phyloP scores from a whole-genome alignment of 2,113 vertebrate species.

The Nycticorax nycticorax region DNA sequence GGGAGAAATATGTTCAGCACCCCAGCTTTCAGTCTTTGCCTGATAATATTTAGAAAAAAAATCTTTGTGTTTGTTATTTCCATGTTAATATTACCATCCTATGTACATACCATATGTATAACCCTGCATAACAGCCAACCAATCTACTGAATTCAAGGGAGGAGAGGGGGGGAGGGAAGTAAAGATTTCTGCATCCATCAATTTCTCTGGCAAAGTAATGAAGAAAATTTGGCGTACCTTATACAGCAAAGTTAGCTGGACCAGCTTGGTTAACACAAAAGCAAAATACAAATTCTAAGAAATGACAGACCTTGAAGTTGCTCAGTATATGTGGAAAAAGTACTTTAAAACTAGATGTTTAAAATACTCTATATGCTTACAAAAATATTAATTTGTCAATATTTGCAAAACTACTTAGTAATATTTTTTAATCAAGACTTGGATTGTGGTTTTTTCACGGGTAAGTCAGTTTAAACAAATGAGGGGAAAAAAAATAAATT shows the following conservation, averaged over 20 bases:
- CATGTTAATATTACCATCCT: neutral
- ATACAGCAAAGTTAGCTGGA: neutral
- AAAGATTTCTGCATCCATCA: neutral
- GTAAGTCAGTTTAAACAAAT: neutral
- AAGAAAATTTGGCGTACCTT: neutral
- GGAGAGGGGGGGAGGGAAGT: neutral
- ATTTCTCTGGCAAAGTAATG: neutral
- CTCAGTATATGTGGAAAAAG: neutral
- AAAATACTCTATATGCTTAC: neutral
- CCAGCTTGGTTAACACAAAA: neutral
- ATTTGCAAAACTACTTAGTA: neutral
- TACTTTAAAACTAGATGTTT: neutral
- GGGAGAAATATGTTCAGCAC: neutral
- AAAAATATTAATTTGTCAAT: neutral
- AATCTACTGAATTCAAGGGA: neutral
- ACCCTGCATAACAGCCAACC: neutral
- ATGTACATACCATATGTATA: accelerated
- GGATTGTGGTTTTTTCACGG: neutral
- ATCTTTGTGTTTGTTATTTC: neutral
- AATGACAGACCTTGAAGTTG: neutral
- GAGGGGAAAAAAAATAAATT: neutral
- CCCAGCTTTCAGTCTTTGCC: neutral
- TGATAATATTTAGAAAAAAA: neutral
- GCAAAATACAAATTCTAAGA: neutral
- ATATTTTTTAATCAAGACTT: neutral